phyloP scores from a whole-genome alignment of 2,797 vertebrate species.

The Sus cebifrons region DNA sequence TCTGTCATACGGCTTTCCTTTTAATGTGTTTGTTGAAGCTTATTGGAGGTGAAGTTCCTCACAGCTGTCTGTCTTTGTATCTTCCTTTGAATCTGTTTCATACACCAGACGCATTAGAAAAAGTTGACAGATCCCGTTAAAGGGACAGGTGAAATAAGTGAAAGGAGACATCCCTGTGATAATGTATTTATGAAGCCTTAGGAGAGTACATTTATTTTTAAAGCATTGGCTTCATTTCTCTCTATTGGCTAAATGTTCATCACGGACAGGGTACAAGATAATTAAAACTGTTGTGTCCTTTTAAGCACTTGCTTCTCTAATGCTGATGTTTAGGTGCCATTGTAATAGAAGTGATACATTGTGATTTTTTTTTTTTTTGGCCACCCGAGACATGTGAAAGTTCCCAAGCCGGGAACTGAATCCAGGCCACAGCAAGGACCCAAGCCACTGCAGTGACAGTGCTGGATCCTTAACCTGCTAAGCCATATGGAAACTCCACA shows the following conservation, averaged over 20 bases:
- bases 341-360: neutral
- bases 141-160: conserved; percentile 67
- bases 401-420: too few species aligned
- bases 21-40: conserved; percentile 74
- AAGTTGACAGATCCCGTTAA: conserved; percentile 70
- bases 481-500: too few species aligned
- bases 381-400: too few species aligned
- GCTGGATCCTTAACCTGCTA: too few species aligned
- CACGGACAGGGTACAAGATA: conserved; percentile 58
- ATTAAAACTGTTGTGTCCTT: neutral
- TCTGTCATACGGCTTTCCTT: conserved; percentile 62
- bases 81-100: conserved; percentile 68
- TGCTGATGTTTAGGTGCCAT: neutral
- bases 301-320: conserved; percentile 15
- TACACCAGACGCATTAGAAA: conserved; percentile 58
- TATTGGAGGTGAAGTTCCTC: conserved; percentile 77
- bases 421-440: too few species aligned
- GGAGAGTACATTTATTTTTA: neutral
- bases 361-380: neutral
- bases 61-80: conserved; percentile 79
- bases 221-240: conserved; percentile 25
- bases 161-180: conserved; percentile 40
- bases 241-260: conserved; percentile 49
- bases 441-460: too few species aligned
- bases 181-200: conserved; percentile 67